These are phyloP conservation scores for Malurus splendens DNA, from an alignment of 2,797 vertebrate species.

Conservation along the genomic window DNA sequence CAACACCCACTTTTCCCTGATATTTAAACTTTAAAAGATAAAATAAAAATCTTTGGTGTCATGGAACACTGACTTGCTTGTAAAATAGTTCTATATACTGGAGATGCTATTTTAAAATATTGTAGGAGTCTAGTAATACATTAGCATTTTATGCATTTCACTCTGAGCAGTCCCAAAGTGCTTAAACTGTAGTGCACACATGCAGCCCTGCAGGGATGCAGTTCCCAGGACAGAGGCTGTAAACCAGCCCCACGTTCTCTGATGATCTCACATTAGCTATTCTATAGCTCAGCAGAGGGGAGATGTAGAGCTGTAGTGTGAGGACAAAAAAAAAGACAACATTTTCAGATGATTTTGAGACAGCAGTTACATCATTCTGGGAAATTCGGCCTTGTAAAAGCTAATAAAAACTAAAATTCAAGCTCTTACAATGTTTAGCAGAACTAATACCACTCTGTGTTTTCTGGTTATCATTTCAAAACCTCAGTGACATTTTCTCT, in stretches of 20 bases:
- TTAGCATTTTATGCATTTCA: slow-evolving; percentile 45
- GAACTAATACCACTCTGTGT: background rate
- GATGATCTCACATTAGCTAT: background rate
- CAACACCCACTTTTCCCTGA: slow-evolving; percentile 54
- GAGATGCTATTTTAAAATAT: slow-evolving; percentile 57
- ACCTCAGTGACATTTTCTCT: background rate
- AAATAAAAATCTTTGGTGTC: slow-evolving; percentile 53
- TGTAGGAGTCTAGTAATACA: slow-evolving; percentile 58
- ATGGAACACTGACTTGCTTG: slow-evolving; percentile 39
- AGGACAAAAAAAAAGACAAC: background rate
- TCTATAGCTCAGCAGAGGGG: background rate
- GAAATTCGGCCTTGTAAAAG: slow-evolving; percentile 15
- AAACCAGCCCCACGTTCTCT: background rate
- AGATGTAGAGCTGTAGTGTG: background rate
- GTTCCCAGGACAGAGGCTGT: background rate
- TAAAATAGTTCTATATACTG: slow-evolving; percentile 34
- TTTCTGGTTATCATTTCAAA: slow-evolving; percentile 48
- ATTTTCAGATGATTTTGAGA: background rate
- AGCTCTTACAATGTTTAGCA: background rate
- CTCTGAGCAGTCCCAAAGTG: background rate
- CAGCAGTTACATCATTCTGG: background rate
- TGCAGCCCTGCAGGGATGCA: background rate
- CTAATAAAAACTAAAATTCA: slow-evolving; percentile 16
- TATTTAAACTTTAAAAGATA: slow-evolving; percentile 46
- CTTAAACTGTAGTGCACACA: background rate